phyloP scores from a whole-genome alignment of 2,113 vertebrate species.

The Paratilapia polleni region DNA sequence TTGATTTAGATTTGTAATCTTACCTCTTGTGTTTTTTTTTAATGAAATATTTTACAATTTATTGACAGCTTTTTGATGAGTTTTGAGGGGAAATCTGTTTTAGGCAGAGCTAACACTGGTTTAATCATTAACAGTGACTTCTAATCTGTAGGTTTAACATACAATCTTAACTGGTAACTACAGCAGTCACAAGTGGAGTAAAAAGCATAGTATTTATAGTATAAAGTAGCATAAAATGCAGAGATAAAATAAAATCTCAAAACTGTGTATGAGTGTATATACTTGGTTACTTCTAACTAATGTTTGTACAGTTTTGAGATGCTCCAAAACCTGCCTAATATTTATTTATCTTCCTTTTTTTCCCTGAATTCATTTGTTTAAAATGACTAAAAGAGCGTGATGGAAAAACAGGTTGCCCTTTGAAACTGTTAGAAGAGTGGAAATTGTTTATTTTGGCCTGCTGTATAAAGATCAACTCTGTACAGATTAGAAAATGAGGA shows the following conservation, averaged over 20 bases:
- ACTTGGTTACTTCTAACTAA: neutral
- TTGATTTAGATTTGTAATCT: neutral
- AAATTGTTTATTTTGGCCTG: neutral
- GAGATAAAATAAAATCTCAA: neutral
- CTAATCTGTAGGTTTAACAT: neutral
- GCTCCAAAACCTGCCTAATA: neutral
- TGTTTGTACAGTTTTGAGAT: neutral
- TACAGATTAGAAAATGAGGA: neutral
- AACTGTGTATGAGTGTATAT: neutral
- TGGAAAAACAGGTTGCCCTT: neutral
- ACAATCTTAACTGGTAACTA: neutral
- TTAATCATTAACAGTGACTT: neutral
- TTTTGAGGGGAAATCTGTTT: neutral
- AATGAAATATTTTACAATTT: neutral
- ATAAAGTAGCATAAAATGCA: neutral
- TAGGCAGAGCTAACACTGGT: neutral
- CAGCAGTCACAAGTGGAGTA: neutral
- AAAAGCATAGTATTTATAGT: neutral
- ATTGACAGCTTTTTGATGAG: neutral
- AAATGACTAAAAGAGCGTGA: neutral
- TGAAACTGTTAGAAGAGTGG: neutral
- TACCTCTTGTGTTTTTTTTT: neutral
- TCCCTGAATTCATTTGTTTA: neutral
- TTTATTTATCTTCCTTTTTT: neutral
- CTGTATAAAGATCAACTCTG: neutral